phyloP scores from a whole-genome alignment of 2,113 vertebrate genomes.

The Calidris pugnax region DNA sequence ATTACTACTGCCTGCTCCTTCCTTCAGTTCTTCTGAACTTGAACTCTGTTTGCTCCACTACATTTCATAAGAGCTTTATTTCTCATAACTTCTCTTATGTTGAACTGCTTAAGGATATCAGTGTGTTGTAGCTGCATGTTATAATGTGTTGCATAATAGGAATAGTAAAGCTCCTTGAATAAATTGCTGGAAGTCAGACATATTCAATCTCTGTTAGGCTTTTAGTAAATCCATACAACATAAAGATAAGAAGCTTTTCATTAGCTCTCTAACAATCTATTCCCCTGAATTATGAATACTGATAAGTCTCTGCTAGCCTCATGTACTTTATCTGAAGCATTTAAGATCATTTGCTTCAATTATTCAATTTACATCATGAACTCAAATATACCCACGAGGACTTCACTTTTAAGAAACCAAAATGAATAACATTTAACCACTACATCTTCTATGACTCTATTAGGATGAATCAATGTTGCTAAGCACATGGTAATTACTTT shows the following conservation, averaged over 20 bases:
- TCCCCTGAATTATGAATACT: background rate
- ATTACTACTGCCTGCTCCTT: background rate
- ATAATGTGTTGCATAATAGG: background rate
- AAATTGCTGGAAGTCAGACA: background rate
- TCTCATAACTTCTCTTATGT: background rate
- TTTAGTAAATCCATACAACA: background rate
- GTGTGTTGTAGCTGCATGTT: background rate
- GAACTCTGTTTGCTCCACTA: background rate
- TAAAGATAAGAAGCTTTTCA: conserved; percentile 32
- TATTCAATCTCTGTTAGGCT: background rate
- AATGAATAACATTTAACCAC: conserved; percentile 10
- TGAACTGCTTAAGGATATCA: background rate
- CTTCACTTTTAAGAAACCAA: background rate
- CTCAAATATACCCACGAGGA: background rate
- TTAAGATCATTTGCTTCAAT: background rate
- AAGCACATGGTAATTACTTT: background rate
- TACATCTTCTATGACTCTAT: background rate
- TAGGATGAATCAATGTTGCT: background rate
- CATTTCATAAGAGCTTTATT: background rate
- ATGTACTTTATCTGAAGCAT: conserved; percentile 19
- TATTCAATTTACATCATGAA: conserved; percentile 20
- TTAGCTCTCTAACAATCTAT: background rate
- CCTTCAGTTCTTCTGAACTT: background rate
- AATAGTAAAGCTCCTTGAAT: background rate
- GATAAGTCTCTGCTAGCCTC: background rate